Base-by-base conservation (phyloP, 2,888 invertebrate species). In the Apodemia duryi region DNA sequence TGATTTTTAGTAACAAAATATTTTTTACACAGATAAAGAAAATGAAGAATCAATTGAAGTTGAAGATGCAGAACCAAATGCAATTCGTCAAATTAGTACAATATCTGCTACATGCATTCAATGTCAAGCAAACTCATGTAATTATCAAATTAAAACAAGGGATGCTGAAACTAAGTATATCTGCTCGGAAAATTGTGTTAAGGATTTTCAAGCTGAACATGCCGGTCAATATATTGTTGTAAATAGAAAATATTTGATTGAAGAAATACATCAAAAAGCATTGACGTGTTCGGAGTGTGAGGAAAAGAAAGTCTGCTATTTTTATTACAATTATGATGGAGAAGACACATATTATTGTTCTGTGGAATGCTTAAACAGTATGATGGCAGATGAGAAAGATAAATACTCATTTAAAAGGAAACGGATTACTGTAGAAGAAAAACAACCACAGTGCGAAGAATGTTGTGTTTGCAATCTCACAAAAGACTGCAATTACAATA, bases 331-430 rank as follows among this genome's bases (percentile, higher is more conserved):
- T 66, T 88, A 78, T 67, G 91, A 87, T 54, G 91, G 86, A 1
- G 87, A 86, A 65, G 87, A 91, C 66, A 91, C 85, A 0, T 85
- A 91, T 67, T 94, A 93, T 73, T 84, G 94, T 65, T 94, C 94
- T 63, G 78, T 92, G 43, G 79, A 80, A 5, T 94, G 94, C 69
- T 84, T 93, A 21, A 84, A 92, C 71, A 88, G 91, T 52, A 87
- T 93, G 83, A 87, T 93, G 80, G 91, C 85, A 0, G 91, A 88
- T 38, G 92, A 94, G 72, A 84, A 84, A 43, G 93, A 93, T 0
- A 93, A 93, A 75, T 94, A 92, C 73, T 83, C 88, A 21, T 88
- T 92, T 67, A 92, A 92, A 69, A 85, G 93, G 67, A 86, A 92
- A 72, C 88, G 87, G 72, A 92, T 93, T 70, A 79, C 86, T 0